Evolutionary conservation across 2,113 vertebrate species (phyloP).

Genomic region (Dasyurus viverrinus): DNA sequence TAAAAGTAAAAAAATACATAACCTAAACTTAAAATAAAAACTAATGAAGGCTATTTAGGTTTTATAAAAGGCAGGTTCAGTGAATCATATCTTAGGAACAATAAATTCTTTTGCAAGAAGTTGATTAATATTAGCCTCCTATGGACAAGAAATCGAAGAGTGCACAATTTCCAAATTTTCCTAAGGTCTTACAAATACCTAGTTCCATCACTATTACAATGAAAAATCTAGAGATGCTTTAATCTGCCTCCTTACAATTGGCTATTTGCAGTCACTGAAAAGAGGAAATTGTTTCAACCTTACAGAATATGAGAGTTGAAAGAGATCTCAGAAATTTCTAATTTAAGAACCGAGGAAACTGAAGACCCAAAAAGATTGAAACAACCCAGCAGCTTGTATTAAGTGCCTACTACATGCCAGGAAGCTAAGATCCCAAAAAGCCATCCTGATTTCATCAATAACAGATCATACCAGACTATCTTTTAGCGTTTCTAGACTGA

Average conservation of each 20-base stretch:
- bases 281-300: constrained; percentile 17
- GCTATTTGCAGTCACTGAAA: constrained; percentile 7
- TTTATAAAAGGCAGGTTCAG: background rate
- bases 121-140: background rate
- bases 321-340: background rate
- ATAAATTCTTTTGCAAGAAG: background rate
- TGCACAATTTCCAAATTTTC: background rate
- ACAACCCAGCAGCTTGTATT: background rate
- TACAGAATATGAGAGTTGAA: background rate
- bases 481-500: background rate
- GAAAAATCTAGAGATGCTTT: constrained; percentile 10
- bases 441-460: background rate
- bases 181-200: background rate
- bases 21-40: background rate
- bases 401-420: background rate
- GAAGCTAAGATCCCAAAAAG: background rate
- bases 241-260: constrained; percentile 40
- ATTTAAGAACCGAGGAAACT: background rate
- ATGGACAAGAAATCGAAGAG: background rate
- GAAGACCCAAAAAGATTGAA: background rate
- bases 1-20: background rate
- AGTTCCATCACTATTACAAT: background rate
- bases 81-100: background rate
- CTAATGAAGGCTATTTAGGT: background rate
- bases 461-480: background rate